phyloP scores from a whole-genome alignment of 2,797 vertebrate species.

The Scomberomorus guttatus region DNA sequence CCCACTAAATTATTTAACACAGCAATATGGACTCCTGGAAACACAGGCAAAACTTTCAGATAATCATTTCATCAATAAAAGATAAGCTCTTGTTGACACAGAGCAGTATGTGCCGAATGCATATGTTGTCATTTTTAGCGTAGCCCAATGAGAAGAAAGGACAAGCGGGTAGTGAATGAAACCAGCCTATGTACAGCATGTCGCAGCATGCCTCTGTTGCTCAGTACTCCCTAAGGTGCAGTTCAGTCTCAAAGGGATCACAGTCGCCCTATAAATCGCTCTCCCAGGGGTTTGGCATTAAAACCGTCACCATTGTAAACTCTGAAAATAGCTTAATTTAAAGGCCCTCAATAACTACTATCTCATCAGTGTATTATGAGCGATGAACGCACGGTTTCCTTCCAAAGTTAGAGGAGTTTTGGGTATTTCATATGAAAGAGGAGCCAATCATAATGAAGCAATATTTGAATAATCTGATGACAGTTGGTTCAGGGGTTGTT shows the following conservation, averaged over 20 bases:
- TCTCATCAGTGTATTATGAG: not conserved
- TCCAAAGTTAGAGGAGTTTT: not conserved
- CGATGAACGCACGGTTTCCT: not conserved
- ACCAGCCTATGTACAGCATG: constrained; percentile 34
- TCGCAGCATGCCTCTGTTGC: constrained; percentile 43
- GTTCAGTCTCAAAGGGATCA: constrained; percentile 35
- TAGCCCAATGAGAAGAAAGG: constrained; percentile 9
- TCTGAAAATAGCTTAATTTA: not conserved
- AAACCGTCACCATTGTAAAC: not conserved
- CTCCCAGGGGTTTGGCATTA: constrained; percentile 20
- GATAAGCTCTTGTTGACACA: constrained; percentile 40
- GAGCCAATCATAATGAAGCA: not conserved
- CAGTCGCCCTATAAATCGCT: constrained; percentile 14
- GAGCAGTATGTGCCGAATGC: constrained; percentile 25
- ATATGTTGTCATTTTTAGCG: constrained; percentile 1
- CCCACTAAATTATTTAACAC: constrained; percentile 50
- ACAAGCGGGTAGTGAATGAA: constrained; percentile 41
- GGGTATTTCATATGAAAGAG: not conserved
- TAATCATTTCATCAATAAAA: constrained; percentile 65
- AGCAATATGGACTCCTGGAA: constrained; percentile 45
- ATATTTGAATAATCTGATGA: not conserved
- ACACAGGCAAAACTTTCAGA: constrained; percentile 36
- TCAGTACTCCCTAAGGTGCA: constrained; percentile 32
- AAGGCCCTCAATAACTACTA: constrained; percentile 1
- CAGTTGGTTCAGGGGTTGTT: not conserved